phyloP scores from a whole-genome alignment of 2,888 invertebrate genomes.

The Pachliopta kotzebuea region DNA sequence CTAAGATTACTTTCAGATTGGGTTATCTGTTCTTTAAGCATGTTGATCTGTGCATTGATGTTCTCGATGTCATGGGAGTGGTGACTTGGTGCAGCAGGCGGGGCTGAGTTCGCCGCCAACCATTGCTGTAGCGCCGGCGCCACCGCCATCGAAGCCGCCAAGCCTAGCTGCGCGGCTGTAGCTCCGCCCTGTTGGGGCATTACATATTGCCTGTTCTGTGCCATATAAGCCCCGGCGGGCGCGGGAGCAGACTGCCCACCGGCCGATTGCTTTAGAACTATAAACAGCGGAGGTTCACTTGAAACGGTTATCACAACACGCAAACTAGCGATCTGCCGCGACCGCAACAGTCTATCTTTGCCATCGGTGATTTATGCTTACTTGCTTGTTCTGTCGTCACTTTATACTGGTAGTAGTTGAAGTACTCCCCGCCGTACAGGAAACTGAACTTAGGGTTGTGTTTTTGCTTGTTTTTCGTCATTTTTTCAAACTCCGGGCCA shows the following conservation, averaged over 20 bases:
- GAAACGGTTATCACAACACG: constrained; percentile 69
- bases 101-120: constrained; percentile 67
- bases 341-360: constrained; percentile 58
- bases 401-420: constrained; percentile 98
- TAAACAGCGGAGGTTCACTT: constrained; percentile 81
- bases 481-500: constrained; percentile 99
- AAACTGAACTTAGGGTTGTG: constrained; percentile 99
- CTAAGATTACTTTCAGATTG: constrained; percentile 98
- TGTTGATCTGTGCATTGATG: constrained; percentile 88
- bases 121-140: constrained; percentile 72
- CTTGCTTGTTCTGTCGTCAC: constrained; percentile 97
- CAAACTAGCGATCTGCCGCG: constrained; percentile 62
- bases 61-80: constrained; percentile 73
- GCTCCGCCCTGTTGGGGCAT: constrained; percentile 79
- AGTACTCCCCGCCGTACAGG: constrained; percentile 97
- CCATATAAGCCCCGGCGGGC: constrained; percentile 78
- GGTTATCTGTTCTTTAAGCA: constrained; percentile 93
- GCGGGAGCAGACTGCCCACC: constrained; percentile 75
- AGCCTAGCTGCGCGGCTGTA: constrained; percentile 79
- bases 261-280: constrained; percentile 88
- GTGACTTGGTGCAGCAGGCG: constrained; percentile 42
- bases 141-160: constrained; percentile 76
- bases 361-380: constrained; percentile 81
- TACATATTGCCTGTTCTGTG: constrained; percentile 81
- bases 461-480: constrained; percentile 99